These are phyloP conservation scores for Auanema freiburgensis DNA, from an alignment of 2,888 invertebrate species.

Conservation along the genomic window DNA sequence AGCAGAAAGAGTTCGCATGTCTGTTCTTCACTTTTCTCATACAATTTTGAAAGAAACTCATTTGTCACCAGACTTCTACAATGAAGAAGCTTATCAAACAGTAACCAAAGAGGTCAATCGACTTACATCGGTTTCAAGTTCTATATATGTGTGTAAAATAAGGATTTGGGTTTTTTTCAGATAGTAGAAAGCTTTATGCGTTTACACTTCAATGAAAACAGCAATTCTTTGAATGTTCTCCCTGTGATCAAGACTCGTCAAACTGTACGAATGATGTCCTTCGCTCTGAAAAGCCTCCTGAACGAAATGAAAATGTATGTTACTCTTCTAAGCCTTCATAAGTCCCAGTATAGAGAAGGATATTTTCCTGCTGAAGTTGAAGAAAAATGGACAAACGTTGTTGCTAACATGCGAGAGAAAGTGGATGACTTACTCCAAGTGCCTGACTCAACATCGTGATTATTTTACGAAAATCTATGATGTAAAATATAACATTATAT, in stretches of 20 bases:
- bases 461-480: too few species aligned
- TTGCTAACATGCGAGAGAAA: neutral
- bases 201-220: constrained; percentile 20
- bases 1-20: constrained; percentile 27
- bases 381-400: constrained; percentile 2
- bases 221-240: constrained; percentile 14
- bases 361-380: too few species aligned
- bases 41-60: constrained; percentile 20
- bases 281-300: constrained; percentile 16
- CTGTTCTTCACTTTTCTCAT: constrained; percentile 24
- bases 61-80: constrained; percentile 24
- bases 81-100: constrained; percentile 12
- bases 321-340: neutral
- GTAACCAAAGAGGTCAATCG: constrained; percentile 11
- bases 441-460: too few species aligned
- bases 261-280: constrained; percentile 27
- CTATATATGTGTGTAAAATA: neutral
- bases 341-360: too few species aligned
- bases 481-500: too few species aligned
- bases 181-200: constrained; percentile 18
- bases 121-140: neutral
- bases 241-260: constrained; percentile 31
- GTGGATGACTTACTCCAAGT: neutral
- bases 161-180: constrained; percentile 7
- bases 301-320: constrained; percentile 22